Evolutionary conservation across 2,113 vertebrate genomes (phyloP).

Genomic region (Callorhinus ursinus): DNA sequence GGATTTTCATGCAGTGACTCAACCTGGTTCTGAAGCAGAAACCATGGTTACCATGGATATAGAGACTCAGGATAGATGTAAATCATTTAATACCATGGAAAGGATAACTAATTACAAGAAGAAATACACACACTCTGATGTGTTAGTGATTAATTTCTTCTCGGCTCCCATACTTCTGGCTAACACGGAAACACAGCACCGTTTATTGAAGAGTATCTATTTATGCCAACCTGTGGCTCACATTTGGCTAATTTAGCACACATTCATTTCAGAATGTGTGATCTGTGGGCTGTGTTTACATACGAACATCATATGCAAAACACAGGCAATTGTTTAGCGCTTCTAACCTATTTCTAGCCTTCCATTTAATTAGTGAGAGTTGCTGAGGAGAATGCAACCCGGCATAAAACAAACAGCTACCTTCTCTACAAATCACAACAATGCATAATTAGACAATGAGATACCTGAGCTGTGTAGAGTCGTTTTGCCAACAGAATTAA

Average conservation of each 20-base stretch:
- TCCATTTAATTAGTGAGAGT: conserved; percentile 66
- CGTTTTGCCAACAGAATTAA: neutral
- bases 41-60: conserved; percentile 65
- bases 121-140: conserved; percentile 71
- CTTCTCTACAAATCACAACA: conserved; percentile 55
- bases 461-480: neutral
- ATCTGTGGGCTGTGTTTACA: conserved; percentile 71
- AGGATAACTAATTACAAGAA: conserved; percentile 83
- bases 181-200: conserved; percentile 74
- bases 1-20: neutral
- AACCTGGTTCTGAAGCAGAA: conserved; percentile 19
- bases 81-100: conserved; percentile 79
- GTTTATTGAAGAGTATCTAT: conserved; percentile 81
- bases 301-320: conserved; percentile 74
- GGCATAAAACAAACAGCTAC: conserved; percentile 59
- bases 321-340: conserved; percentile 76
- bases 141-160: conserved; percentile 83
- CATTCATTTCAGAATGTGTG: conserved; percentile 77
- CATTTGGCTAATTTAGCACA: conserved; percentile 85
- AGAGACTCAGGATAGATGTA: conserved; percentile 78
- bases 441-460: conserved; percentile 49
- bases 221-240: conserved; percentile 83
- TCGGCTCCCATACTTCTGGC: conserved; percentile 75
- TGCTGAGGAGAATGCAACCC: neutral
- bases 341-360: conserved; percentile 75